These are phyloP conservation scores for Calidris pygmaea DNA, from an alignment of 2,113 vertebrate species.

Conservation along the genomic window DNA sequence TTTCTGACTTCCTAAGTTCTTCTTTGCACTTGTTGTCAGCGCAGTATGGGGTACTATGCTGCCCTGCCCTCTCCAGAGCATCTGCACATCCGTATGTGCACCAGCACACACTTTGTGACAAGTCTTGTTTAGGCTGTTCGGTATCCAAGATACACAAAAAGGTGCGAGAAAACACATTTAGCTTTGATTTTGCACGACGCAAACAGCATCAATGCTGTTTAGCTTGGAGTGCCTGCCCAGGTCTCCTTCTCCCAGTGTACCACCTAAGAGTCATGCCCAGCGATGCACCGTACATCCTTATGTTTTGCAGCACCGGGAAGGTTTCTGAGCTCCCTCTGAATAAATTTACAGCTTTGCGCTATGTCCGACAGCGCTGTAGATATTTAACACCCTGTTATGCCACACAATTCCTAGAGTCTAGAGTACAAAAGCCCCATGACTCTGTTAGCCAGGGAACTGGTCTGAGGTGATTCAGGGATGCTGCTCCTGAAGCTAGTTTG, in stretches of 20 bases:
- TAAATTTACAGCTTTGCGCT: not conserved
- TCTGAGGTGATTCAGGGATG: not conserved
- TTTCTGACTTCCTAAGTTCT: not conserved
- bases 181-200: not conserved
- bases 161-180: not conserved
- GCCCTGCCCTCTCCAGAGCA: not conserved
- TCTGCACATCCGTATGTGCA: fast-evolving
- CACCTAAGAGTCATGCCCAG: fast-evolving
- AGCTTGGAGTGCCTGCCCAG: not conserved
- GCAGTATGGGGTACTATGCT: not conserved
- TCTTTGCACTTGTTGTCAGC: not conserved
- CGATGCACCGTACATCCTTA: not conserved
- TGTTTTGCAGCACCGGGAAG: not conserved
- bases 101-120: fast-evolving
- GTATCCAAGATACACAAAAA: not conserved
- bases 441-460: not conserved
- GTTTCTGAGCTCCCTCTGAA: not conserved
- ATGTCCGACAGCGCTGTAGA: not conserved
- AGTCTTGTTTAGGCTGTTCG: not conserved
- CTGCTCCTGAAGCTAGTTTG: not conserved
- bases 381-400: not conserved
- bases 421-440: not conserved
- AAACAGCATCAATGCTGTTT: not conserved
- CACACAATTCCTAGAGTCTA: not conserved
- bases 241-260: not conserved